These are phyloP conservation scores for Callaeas wilsoni DNA, from an alignment of 2,113 vertebrate genomes.

Conservation along the genomic window DNA sequence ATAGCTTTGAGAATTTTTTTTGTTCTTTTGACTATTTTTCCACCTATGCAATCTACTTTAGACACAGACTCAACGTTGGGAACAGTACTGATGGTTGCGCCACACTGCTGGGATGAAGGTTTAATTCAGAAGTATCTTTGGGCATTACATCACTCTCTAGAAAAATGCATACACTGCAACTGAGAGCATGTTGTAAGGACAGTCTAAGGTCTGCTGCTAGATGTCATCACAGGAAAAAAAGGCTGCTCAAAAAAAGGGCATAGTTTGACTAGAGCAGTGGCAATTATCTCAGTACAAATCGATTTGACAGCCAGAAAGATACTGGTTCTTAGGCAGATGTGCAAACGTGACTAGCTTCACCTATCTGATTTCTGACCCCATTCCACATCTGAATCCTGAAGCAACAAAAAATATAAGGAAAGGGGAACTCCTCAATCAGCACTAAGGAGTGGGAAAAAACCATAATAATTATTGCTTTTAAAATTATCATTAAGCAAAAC, in stretches of 20 bases:
- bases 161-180: background rate
- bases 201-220: background rate
- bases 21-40: background rate
- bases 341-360: background rate
- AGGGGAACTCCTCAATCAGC: background rate
- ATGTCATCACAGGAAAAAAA: background rate
- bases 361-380: background rate
- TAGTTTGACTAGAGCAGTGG: background rate
- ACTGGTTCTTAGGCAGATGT: background rate
- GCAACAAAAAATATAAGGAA: background rate
- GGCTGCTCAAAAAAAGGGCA: background rate
- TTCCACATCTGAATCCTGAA: background rate
- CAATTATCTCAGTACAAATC: background rate
- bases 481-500: background rate
- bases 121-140: background rate
- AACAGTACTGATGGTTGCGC: background rate
- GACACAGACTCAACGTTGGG: background rate
- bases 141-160: background rate
- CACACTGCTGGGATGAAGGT: background rate
- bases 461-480: background rate
- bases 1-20: background rate
- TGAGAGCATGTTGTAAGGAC: background rate
- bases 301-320: background rate
- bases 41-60: background rate
- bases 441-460: background rate